Percentiles rank a stretch among this genome's conserved stretches.
Evolutionary conservation across 2,113 vertebrate genomes (phyloP).

Genomic region (Percopsis transmontana): DNA sequence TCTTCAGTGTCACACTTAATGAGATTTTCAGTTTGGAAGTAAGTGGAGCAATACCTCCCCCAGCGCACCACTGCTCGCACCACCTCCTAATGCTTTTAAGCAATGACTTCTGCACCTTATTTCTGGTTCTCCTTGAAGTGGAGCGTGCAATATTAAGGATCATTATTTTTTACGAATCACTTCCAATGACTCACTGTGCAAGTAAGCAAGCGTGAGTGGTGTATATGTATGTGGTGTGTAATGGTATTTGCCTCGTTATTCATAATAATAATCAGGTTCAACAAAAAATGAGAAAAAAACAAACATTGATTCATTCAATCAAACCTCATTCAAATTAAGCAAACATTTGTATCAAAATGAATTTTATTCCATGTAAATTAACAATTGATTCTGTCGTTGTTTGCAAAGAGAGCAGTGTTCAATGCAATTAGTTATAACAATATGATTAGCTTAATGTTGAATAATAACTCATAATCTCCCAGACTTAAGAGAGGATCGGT

Average conservation of each 20-base stretch:
- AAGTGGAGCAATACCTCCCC: slow-evolving; percentile 71
- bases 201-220: slow-evolving; percentile 23
- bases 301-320: slow-evolving; percentile 32
- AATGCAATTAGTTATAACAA: slow-evolving; percentile 30
- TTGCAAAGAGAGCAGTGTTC: slow-evolving; percentile 27
- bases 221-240: slow-evolving; percentile 12
- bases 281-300: slow-evolving; percentile 5
- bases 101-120: slow-evolving; percentile 44
- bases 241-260: slow-evolving; percentile 28
- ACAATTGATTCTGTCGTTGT: slow-evolving; percentile 20
- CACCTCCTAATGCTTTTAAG: slow-evolving; percentile 52
- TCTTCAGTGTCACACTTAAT: slow-evolving; percentile 79
- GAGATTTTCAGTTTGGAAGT: slow-evolving; percentile 76
- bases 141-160: slow-evolving; percentile 45
- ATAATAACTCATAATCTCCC: slow-evolving; percentile 4
- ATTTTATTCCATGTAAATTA: slow-evolving; percentile 32
- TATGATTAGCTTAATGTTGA: slow-evolving; percentile 30
- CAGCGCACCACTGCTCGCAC: slow-evolving; percentile 44
- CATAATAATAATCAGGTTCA: slow-evolving; percentile 34
- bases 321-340: slow-evolving; percentile 31
- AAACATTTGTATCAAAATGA: slow-evolving; percentile 30
- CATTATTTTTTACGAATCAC: slow-evolving; percentile 48
- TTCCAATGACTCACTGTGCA: slow-evolving; percentile 46
- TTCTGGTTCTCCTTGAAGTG: slow-evolving; percentile 29
- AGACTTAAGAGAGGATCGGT: background rate